Base-by-base conservation (phyloP, 2,888 invertebrate species). In the Leptinotarsa haldemani region DNA sequence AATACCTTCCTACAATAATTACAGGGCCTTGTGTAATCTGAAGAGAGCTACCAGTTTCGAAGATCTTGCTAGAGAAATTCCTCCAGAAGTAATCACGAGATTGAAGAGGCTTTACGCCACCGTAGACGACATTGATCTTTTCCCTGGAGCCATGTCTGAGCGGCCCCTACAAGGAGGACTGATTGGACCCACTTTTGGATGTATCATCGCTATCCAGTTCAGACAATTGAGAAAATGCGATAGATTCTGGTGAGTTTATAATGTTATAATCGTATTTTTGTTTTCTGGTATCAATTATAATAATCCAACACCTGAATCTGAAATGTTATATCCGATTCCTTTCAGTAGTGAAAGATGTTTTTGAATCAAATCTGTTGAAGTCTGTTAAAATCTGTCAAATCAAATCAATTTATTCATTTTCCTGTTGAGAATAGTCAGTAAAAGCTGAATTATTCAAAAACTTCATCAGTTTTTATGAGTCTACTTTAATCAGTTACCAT, bases 51-150 rank as follows among this genome's bases (percentile, higher is more conserved):
- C 91, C 0, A 92, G 90, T 1, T 98, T 97, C 88, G 95, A 95
- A 70, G 98, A 98, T 85, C 88, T 98, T 25, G 90, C 93, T 0
- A 92, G 95, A 67, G 97, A 97, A 88, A 94, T 97, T 82, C 94
- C 96, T 30, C 93, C 92, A 75, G 95, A 95, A 88, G 94, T 95
- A 18, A 95, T 95, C 80, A 91, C 92, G 0, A 90, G 93, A 76
- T 90, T 95, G 83, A 94, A 95, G 87, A 91, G 94, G 74, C 93
- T 95, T 76, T 96, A 96, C 86, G 91, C 94, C 0, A 94, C 94
- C 2, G 97, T 98, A 0, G 97, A 98, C 83, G 98, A 99, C 86
- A 96, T 99, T 72, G 97, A 99, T 87, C 90, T 98, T 3, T 99
- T 98, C 91, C 96, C 97, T 0, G 98, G 98, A 25, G 95, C 97